Conservation (phyloP, 2,113 vertebrate species). For the Cairina moschata region DNA sequence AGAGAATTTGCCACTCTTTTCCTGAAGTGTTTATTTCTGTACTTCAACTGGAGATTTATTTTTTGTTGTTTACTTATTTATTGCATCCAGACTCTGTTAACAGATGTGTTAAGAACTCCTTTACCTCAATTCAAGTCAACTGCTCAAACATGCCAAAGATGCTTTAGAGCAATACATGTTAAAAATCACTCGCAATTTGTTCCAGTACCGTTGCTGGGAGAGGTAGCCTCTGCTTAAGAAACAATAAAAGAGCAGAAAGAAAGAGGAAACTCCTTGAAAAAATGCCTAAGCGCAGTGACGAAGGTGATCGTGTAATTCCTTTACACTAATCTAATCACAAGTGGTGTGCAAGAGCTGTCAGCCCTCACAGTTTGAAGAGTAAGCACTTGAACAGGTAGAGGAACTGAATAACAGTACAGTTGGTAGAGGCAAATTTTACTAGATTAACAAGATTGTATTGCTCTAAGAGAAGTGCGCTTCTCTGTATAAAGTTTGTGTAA, state of each 20-base stretch:
- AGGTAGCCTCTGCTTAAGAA: background rate
- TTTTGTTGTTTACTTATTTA: background rate
- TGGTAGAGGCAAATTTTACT: background rate
- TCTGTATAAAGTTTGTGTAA: background rate
- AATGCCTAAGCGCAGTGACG: background rate
- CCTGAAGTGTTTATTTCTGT: background rate
- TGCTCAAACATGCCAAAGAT: background rate
- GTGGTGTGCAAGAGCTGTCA: background rate
- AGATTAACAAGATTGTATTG: background rate
- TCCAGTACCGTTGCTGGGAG: background rate
- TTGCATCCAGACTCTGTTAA: background rate
- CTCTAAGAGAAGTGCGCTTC: background rate
- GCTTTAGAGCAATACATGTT: accelerated
- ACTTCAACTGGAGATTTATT: background rate
- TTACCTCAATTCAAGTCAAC: background rate
- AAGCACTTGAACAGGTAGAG: background rate
- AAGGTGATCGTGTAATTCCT: background rate
- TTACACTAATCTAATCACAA: background rate
- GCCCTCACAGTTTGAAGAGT: background rate
- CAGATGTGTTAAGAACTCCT: background rate
- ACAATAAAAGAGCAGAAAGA: background rate
- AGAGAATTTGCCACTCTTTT: background rate
- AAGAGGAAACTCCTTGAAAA: background rate
- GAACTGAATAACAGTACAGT: background rate
- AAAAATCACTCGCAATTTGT: accelerated